Conservation (phyloP, 2,797 vertebrate species). For the Darevskia mixta region DNA sequence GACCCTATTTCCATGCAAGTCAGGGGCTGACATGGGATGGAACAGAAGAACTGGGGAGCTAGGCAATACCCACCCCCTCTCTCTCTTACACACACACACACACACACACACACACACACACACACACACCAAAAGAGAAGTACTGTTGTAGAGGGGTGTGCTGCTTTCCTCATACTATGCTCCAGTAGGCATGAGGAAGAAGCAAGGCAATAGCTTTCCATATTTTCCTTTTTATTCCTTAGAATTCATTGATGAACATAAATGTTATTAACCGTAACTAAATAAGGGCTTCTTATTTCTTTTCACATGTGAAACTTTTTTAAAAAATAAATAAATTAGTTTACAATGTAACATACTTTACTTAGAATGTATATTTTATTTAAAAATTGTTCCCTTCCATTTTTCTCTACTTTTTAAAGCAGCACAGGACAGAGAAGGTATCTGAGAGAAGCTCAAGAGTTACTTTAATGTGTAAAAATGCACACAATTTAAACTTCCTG, state of each 20-base stretch:
- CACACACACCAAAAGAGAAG: background rate
- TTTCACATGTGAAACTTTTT: conserved; percentile 8
- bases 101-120: background rate
- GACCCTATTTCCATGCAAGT: background rate
- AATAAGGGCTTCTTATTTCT: background rate
- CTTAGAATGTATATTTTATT: background rate
- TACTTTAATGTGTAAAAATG: background rate
- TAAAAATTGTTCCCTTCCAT: background rate
- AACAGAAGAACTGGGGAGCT: background rate
- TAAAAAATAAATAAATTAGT: conserved; percentile 47
- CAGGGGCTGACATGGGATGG: background rate
- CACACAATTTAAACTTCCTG: background rate
- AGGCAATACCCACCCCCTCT: background rate
- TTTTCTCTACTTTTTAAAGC: background rate
- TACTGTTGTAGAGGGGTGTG: background rate
- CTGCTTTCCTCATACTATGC: background rate
- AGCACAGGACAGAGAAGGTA: background rate
- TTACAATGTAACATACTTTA: conserved; percentile 12
- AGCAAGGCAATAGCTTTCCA: background rate
- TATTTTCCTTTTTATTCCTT: background rate
- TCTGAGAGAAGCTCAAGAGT: background rate
- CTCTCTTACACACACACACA: background rate
- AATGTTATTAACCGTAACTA: background rate
- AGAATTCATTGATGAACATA: background rate
- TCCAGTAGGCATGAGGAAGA: background rate